Evolutionary conservation across 1,140 invertebrate genomes (phyloP).

Genomic region (Psilanteris sp.): DNA sequence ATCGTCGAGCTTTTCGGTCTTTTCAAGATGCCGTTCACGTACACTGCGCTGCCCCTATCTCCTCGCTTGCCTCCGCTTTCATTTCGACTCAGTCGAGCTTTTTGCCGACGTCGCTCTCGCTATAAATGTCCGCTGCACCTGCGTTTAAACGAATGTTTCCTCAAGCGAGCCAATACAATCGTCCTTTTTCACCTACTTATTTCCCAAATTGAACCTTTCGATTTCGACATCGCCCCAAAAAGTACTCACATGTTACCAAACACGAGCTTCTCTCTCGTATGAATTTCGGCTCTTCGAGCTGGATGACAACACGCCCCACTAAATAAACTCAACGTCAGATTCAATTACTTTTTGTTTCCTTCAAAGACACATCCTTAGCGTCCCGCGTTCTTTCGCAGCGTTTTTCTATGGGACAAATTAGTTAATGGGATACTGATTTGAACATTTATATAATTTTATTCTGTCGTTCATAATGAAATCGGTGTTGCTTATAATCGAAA

Average conservation of each 20-base stretch:
- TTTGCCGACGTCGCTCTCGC: slow-evolving; percentile 45
- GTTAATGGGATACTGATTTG: too few species aligned
- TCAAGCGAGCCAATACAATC: slow-evolving; percentile 53
- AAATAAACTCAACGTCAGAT: background rate
- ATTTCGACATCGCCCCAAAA: slow-evolving; percentile 8
- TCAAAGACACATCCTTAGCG: too few species aligned
- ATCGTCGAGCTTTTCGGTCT: slow-evolving; percentile 34
- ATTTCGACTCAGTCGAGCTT: slow-evolving; percentile 13
- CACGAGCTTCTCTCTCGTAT: slow-evolving; percentile 14
- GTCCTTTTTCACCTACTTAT: slow-evolving; percentile 48
- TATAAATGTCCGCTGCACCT: slow-evolving; percentile 56
- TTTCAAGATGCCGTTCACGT: slow-evolving; percentile 44
- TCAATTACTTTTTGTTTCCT: too few species aligned
- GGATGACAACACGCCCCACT: background rate
- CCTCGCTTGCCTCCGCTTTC: background rate
- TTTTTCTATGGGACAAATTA: too few species aligned
- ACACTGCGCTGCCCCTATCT: slow-evolving; percentile 21
- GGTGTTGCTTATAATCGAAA: too few species aligned
- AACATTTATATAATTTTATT: too few species aligned
- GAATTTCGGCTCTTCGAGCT: slow-evolving; percentile 1
- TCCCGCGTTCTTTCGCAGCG: too few species aligned
- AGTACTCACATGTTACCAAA: slow-evolving; percentile 16
- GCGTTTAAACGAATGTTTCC: slow-evolving; percentile 59
- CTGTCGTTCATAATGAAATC: too few species aligned
- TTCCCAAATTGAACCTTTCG: slow-evolving; percentile 48